Evolutionary conservation across 2,888 invertebrate species (phyloP).

Genomic region (Lymantria dispar): DNA sequence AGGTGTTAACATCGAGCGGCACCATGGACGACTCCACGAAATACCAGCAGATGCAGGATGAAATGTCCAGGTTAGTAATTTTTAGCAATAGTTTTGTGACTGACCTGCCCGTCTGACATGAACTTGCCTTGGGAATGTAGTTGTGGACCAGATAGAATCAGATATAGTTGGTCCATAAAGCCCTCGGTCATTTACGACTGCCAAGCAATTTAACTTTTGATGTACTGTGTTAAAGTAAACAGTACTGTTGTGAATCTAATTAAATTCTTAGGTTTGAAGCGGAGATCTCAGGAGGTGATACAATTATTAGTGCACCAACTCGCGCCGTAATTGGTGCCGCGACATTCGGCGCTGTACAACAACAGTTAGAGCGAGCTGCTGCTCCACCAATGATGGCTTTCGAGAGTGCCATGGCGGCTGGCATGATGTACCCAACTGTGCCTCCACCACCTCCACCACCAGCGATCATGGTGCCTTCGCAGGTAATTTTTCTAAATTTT

Average conservation of each 20-base stretch:
- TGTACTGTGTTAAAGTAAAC: no score
- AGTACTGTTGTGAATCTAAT: no score
- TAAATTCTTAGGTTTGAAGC: constrained; percentile 89
- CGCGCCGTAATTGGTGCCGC: constrained; percentile 85
- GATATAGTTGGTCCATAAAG: no score
- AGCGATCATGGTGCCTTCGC: constrained; percentile 87
- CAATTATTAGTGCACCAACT: constrained; percentile 70
- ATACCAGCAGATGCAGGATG: constrained; percentile 93
- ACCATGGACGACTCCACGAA: constrained; percentile 78
- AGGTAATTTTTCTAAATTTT: constrained; percentile 59
- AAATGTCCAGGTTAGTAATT: constrained; percentile 90
- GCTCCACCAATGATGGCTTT: constrained; percentile 52
- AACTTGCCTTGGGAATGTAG: no score
- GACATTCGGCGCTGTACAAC: constrained; percentile 87
- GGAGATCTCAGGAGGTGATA: constrained; percentile 88
- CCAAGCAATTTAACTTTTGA: no score
- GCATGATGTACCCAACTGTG: constrained; percentile 82
- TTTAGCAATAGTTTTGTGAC: no score
- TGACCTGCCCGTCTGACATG: no score
- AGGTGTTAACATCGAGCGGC: constrained; percentile 35
- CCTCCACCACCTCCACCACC: constrained; percentile 86
- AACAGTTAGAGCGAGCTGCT: constrained; percentile 83
- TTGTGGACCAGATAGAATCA: no score
- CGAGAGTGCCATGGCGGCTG: constrained; percentile 61
- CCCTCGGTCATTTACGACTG: no score